Base-by-base conservation (phyloP, 2,113 vertebrate genomes). In the Excalfactoria chinensis region DNA sequence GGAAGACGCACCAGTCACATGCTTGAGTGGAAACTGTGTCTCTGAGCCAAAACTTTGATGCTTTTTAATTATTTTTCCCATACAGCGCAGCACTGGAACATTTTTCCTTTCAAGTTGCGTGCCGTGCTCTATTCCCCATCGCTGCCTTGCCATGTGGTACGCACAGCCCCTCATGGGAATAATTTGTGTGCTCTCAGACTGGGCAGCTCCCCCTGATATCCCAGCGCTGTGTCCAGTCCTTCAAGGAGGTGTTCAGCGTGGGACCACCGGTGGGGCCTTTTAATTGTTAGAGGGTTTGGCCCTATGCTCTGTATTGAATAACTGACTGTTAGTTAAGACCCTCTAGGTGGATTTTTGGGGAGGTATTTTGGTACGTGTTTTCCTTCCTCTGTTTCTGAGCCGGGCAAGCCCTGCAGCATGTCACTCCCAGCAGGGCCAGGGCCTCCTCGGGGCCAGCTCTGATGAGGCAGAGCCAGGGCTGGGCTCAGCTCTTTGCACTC, bases 51-150 rank as follows among this genome's bases (percentile, higher is more conserved):
- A 84, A 76, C 63, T 82, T 80, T 76, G 66, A 64, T 94, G 84
- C 66, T 68, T 97, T 97, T 91, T 86, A 84, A 89, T 95, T 89
- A 48, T 90, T 92, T 93, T 94, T 93, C 73, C 85, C 94, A 89
- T 95, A 66, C 76, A 90, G 56, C 7, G 2, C 72, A 59, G 74
- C 43, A 25, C 70, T 96, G 95, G 91, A 93, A 94, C 75, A 56
- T 92, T 95, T 93, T 53, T 95, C 87, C 82, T 95, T 90, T 86
- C 56, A 75, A 94, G 82, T 88, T 88, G 87, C 6, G 0, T 87
- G 91, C 70, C 82, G 83, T 83, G 88, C 69, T 77, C 56, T 94
- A 84, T 94, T 88, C 84, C 53, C 96, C 72, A 92, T 96, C 75
- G 55, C n/a, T 73, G 75, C 82, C 72, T 95, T 88, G 77, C 88